Evolutionary conservation across 2,888 invertebrate genomes (phyloP), one percentile per base, ranked within the genome.

Genomic region (Subacronicta megacephala): DNA sequence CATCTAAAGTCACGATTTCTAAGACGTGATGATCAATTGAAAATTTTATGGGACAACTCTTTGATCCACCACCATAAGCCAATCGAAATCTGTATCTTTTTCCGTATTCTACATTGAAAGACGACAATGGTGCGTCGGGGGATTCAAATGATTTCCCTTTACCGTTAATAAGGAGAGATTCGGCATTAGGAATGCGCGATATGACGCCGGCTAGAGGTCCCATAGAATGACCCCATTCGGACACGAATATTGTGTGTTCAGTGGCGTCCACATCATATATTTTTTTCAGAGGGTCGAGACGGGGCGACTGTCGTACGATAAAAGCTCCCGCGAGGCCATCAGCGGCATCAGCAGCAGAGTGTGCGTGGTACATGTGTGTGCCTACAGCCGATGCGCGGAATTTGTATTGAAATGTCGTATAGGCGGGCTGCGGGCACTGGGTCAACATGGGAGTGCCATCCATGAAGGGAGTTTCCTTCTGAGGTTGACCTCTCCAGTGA

Each of bases 401-500:
- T 84, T 96, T 96, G 83, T 97, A 97, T 78, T 96, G 96, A 87
- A 97, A 97, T 10, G 96, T 96, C 2, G 96, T 96, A 79, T 96
- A 96, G 40, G 96, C 96, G 0, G 95, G 95, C 77, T 97, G 96
- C 0, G 97, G 96, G 75, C 97, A 97, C 84, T 97, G 97, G 0
- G 97, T 97, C 49, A 97, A 90, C 95, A 96, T 95, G 0, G 97
- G 96, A n/a, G 96, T 96, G 41, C 97, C 97, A 68, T 97, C 97
- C 97, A 97, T 97, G 80, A 95, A 96, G 0, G 96, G 96, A 7
- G 96, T 95, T 90, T 93, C 95, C 66, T 95, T 87, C 88, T 95
- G 82, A 77, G 96, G 96, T 67, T 97, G 97, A 0, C 97, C 98
- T 64, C 97, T 95, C 97, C 97, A 98, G 85, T 98, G 97, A 45